Conservation (phyloP, 2,797 vertebrate species). For the Neopelma chrysocephalum region DNA sequence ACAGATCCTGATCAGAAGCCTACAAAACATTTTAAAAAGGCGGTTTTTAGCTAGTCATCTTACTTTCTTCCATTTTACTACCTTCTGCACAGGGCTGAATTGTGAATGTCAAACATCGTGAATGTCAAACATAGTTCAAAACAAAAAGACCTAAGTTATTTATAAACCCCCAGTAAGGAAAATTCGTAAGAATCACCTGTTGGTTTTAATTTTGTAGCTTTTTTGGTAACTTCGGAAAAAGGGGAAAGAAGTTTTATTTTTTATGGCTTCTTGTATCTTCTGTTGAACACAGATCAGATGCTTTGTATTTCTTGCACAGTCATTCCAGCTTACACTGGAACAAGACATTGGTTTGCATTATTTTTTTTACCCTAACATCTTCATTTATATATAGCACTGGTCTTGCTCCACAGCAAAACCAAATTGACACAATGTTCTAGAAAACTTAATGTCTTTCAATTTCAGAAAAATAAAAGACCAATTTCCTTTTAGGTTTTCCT, state of each 20-base stretch:
- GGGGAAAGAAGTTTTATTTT: background rate
- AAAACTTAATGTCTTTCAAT: background rate
- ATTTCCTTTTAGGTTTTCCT: background rate
- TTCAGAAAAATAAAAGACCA: background rate
- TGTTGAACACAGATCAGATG: background rate
- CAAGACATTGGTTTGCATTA: background rate
- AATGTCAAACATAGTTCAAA: background rate
- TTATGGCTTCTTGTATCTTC: background rate
- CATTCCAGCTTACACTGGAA: background rate
- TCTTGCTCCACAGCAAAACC: background rate
- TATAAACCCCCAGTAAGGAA: background rate
- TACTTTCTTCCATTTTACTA: background rate
- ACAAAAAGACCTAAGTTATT: background rate
- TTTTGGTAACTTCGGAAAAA: background rate
- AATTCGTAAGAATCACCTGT: background rate
- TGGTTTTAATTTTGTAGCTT: background rate
- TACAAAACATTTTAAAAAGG: background rate
- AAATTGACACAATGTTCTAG: background rate
- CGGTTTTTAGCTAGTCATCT: background rate
- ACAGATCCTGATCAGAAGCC: background rate
- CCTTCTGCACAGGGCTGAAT: background rate
- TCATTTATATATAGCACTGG: background rate
- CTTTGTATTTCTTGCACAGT: background rate
- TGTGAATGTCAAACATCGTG: background rate
- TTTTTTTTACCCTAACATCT: background rate